Evolutionary conservation across 2,888 invertebrate species (phyloP).

Genomic region (Aleiodes leptofemur): DNA sequence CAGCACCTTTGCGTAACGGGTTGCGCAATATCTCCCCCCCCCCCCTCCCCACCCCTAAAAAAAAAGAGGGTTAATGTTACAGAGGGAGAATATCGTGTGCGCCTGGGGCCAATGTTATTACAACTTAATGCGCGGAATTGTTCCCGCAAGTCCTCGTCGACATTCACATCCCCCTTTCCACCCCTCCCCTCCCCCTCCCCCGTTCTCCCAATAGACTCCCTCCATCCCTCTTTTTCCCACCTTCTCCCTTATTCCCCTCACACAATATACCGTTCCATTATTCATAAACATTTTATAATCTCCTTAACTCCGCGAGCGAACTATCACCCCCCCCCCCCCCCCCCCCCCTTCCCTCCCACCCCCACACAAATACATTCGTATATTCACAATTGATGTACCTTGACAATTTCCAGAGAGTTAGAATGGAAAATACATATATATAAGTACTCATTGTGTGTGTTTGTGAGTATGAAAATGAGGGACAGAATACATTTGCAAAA

Average conservation of each 20-base stretch:
- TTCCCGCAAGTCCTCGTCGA: constrained; percentile 61
- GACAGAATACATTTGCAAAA: too few relatives aligned
- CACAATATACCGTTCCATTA: constrained; percentile 45
- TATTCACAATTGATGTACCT: neutral
- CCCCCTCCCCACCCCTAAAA: neutral
- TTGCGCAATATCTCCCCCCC: constrained; percentile 23
- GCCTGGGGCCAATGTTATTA: constrained; percentile 63
- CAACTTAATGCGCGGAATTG: constrained; percentile 67
- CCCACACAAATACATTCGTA: constrained; percentile 2
- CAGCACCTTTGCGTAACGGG: constrained; percentile 39
- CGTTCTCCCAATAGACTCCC: constrained; percentile 24
- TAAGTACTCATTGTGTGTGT: constrained; percentile 16
- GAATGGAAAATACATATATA: constrained; percentile 18
- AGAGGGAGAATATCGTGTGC: constrained; percentile 51
- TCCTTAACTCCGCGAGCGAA: constrained; percentile 65
- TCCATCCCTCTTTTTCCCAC: constrained; percentile 15
- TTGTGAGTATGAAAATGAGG: constrained; percentile 23
- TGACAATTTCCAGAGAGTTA: constrained; percentile 13
- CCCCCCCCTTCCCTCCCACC: too few relatives aligned
- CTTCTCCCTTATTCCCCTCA: neutral
- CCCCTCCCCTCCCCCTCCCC: constrained; percentile 33
- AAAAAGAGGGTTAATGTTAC: constrained; percentile 34
- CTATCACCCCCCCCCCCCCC: constrained; percentile 58
- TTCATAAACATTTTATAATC: constrained; percentile 72
- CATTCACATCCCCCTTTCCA: constrained; percentile 50